phyloP scores from a whole-genome alignment of 2,888 invertebrate genomes.

The Eristalinus sepulchralis region DNA sequence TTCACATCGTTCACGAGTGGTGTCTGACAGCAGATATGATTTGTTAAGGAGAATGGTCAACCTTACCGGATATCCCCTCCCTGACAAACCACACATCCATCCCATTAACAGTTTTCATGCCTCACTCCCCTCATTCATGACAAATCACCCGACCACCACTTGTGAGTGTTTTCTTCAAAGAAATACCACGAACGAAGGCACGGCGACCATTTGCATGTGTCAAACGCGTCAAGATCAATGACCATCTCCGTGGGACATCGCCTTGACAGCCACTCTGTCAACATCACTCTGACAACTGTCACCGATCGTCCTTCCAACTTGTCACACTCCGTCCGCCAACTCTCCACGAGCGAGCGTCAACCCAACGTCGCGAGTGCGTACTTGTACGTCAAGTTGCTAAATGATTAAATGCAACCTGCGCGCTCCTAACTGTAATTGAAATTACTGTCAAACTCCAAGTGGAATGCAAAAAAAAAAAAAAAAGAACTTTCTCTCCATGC shows the following conservation, averaged over 20 bases:
- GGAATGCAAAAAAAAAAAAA: background rate
- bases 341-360: background rate
- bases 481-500: background rate
- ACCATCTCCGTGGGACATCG: background rate
- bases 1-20: no score
- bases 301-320: background rate
- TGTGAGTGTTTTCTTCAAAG: background rate
- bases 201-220: background rate
- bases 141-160: no score
- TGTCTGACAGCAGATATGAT: no score
- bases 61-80: no score
- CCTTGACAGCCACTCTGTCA: background rate
- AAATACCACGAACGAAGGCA: background rate
- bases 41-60: no score
- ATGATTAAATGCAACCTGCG: background rate
- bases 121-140: no score
- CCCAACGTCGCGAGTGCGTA: background rate
- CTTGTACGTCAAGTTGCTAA: background rate
- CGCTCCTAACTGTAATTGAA: constrained; percentile 17
- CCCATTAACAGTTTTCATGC: no score
- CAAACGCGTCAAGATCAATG: background rate
- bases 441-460: background rate
- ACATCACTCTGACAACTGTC: background rate
- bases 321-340: background rate
- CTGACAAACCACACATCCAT: no score